Conservation (phyloP, 1,140 invertebrate species). For the Aphidius ervi region DNA sequence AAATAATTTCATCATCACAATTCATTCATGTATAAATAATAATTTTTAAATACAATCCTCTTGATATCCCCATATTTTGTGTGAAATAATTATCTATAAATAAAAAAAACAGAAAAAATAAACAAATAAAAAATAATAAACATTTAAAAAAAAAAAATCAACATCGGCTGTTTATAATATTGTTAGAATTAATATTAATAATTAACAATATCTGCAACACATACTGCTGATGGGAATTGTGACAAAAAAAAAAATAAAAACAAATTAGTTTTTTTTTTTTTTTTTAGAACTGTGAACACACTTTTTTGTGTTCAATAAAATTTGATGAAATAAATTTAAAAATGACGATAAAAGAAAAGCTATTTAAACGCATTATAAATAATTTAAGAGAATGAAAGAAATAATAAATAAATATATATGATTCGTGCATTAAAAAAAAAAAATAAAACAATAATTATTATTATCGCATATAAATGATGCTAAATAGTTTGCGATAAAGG, state of each 20-base stretch:
- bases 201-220: no score
- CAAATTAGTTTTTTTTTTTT: no score
- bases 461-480: conserved; percentile 17
- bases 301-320: no score
- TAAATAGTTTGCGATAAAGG: conserved; percentile 47
- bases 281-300: no score
- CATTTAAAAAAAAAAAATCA: conserved; percentile 7
- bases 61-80: not conserved
- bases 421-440: conserved; percentile 22
- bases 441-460: conserved; percentile 29
- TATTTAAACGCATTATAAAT: not conserved
- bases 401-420: not conserved
- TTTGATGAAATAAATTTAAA: no score
- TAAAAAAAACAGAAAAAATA: not conserved
- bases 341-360: no score
- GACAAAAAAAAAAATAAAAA: no score
- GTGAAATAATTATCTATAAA: conserved; percentile 1
- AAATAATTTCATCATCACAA: not conserved
- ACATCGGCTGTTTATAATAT: conserved; percentile 21
- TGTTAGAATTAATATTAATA: conserved; percentile 9
- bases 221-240: no score
- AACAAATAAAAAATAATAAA: not conserved
- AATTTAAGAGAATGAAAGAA: not conserved
- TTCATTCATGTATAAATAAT: not conserved
- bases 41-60: not conserved